These are phyloP conservation scores for Bugulina stolonifera DNA, from an alignment of 2,888 invertebrate genomes.

Conservation along the genomic window DNA sequence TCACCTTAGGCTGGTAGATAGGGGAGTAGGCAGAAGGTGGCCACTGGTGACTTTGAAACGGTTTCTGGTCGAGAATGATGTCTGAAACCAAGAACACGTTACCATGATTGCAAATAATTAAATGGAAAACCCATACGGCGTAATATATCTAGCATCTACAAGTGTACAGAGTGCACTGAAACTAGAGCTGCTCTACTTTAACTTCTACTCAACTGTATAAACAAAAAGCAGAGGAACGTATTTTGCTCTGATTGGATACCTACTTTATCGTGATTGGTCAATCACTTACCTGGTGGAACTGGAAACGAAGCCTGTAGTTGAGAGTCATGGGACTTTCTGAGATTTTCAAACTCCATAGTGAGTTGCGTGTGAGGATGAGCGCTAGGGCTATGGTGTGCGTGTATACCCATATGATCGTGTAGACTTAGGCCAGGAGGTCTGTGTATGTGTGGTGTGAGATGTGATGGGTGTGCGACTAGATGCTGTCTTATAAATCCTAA, in stretches of 20 bases:
- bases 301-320: conserved; percentile 10
- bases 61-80: background rate
- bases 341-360: conserved; percentile 13
- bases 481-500: conserved; percentile 11
- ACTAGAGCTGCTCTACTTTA: too few relatives aligned
- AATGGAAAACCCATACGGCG: too few relatives aligned
- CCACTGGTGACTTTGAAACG: conserved; percentile 13
- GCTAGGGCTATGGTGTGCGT: background rate
- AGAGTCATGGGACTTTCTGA: conserved; percentile 23
- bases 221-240: too few relatives aligned
- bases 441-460: conserved; percentile 4
- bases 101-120: too few relatives aligned
- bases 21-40: conserved; percentile 3
- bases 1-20: background rate
- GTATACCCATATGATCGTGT: background rate
- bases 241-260: too few relatives aligned
- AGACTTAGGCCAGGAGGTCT: conserved; percentile 2
- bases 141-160: too few relatives aligned
- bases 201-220: too few relatives aligned
- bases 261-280: too few relatives aligned
- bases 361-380: background rate
- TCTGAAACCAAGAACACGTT: too few relatives aligned
- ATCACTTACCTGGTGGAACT: conserved; percentile 20
- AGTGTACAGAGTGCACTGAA: too few relatives aligned
- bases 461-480: conserved; percentile 9